Evolutionary conservation across 2,888 invertebrate species (phyloP).

Genomic region (Lycia hirtaria): DNA sequence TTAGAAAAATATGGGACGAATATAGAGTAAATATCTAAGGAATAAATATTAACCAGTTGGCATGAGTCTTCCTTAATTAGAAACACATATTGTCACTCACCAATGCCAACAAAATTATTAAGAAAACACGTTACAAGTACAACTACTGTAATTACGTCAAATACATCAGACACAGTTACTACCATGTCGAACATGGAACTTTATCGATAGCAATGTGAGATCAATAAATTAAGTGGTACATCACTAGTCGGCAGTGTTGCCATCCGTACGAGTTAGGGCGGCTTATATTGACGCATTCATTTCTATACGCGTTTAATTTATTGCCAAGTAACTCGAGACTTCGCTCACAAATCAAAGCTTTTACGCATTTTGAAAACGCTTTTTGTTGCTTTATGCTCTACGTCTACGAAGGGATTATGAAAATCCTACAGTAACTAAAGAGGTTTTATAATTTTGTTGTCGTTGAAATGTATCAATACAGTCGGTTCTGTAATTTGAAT

Average conservation of each 20-base stretch:
- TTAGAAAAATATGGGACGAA: too few species aligned
- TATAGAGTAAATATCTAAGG: too few species aligned
- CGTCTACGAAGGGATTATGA: slow-evolving; percentile 26
- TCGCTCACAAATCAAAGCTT: slow-evolving; percentile 71
- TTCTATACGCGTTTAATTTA: slow-evolving; percentile 76
- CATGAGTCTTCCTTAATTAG: background rate
- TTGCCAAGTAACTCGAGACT: slow-evolving; percentile 71
- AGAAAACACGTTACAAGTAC: slow-evolving; percentile 43
- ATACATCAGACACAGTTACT: slow-evolving; percentile 51
- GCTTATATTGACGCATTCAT: slow-evolving; percentile 72
- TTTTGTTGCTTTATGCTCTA: slow-evolving; percentile 57
- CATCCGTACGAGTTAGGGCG: slow-evolving; percentile 48
- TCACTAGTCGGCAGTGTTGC: slow-evolving; percentile 58
- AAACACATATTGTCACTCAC: slow-evolving; percentile 12
- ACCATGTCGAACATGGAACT: slow-evolving; percentile 56
- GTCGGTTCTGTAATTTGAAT: background rate
- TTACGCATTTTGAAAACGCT: slow-evolving; percentile 64
- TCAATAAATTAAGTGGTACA: slow-evolving; percentile 71
- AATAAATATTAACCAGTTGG: background rate
- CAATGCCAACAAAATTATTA: slow-evolving; percentile 29
- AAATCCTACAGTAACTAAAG: too few species aligned
- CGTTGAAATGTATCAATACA: background rate
- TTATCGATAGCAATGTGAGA: slow-evolving; percentile 42
- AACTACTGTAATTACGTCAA: slow-evolving; percentile 44
- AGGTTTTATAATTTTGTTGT: too few species aligned